A percentile compares a stretch with the other conserved stretches of the same genome.
phyloP scores from a whole-genome alignment of 2,797 vertebrate genomes.

The Premnoplex brunnescens region DNA sequence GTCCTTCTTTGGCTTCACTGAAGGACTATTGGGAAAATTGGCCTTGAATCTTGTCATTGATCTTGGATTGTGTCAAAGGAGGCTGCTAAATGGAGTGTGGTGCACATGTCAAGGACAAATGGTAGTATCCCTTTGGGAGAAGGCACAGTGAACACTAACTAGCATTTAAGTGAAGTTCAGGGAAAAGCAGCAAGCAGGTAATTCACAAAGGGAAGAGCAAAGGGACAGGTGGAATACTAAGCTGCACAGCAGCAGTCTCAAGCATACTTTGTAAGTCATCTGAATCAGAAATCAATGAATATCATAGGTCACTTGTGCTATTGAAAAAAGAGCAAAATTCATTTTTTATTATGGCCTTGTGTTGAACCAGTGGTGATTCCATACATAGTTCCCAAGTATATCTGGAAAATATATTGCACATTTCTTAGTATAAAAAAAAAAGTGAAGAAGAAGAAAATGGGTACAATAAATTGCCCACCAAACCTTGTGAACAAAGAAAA shows the following conservation, averaged over 20 bases:
- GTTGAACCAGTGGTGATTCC: neutral
- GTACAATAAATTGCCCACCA: slow-evolving; percentile 28
- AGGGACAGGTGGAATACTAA: neutral
- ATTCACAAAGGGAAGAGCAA: neutral
- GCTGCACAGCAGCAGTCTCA: neutral
- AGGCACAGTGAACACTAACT: neutral
- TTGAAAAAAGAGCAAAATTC: neutral
- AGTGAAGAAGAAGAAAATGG: neutral
- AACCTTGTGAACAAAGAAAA: neutral
- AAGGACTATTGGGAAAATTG: neutral
- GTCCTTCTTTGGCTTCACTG: neutral
- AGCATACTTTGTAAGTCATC: neutral
- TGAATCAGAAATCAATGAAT: neutral
- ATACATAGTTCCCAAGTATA: neutral
- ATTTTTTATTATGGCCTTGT: neutral
- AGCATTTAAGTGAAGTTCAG: neutral
- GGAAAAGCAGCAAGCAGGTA: neutral
- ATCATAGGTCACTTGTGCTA: neutral
- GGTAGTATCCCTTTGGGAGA: neutral
- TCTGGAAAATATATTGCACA: slow-evolving; percentile 36
- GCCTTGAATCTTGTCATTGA: neutral
- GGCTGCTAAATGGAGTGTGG: neutral
- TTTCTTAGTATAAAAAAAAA: neutral
- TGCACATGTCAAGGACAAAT: neutral
- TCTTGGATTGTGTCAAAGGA: neutral